Percentiles rank a stretch among this genome's conserved stretches.
Conservation (phyloP, 1,140 invertebrate genomes). For the Pseudomyrmex flavicornis region DNA sequence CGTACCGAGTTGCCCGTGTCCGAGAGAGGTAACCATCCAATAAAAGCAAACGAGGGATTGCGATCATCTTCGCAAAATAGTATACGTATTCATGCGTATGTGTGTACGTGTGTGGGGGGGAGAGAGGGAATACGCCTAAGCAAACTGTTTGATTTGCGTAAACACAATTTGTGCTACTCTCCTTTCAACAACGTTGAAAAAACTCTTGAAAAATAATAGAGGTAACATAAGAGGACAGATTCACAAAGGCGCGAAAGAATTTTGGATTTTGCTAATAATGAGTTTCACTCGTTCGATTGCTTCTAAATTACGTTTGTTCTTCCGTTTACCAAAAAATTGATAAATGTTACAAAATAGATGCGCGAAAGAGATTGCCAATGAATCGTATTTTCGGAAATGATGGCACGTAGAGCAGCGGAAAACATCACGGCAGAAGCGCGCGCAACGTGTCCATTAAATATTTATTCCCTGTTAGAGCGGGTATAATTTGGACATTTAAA, state of each 20-base stretch:
- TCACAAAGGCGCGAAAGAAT: too few species aligned
- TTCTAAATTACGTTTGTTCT: too few species aligned
- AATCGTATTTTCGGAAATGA: background rate
- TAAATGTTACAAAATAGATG: too few species aligned
- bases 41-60: background rate
- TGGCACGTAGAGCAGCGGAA: background rate
- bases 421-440: background rate
- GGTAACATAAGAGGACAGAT: too few species aligned
- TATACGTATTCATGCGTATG: background rate
- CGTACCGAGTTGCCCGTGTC: background rate
- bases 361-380: background rate
- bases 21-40: background rate
- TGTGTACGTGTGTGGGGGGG: too few species aligned
- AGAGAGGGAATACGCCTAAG: too few species aligned
- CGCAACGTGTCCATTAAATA: background rate
- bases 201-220: background rate
- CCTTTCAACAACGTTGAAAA: background rate
- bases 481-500: background rate
- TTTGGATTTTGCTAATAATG: too few species aligned
- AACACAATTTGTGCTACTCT: background rate
- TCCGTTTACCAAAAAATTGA: too few species aligned
- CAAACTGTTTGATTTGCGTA: background rate
- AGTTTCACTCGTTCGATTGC: too few species aligned
- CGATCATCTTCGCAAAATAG: background rate
- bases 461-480: slow-evolving; percentile 24